A percentile compares a stretch with the other conserved stretches of the same genome.
phyloP scores from a whole-genome alignment of 2,888 invertebrate genomes.

The Bellardia pandia region DNA sequence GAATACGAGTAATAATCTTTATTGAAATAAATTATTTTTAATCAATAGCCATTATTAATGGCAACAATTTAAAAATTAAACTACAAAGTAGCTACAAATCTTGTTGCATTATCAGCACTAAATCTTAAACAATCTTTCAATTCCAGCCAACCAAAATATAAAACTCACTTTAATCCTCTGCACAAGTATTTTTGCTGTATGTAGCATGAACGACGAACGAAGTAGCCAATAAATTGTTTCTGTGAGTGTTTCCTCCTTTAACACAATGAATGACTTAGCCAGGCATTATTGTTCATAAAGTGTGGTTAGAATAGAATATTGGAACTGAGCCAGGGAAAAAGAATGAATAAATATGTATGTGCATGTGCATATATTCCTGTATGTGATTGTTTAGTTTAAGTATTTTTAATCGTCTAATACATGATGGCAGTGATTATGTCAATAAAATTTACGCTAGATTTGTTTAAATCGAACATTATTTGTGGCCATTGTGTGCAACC shows the following conservation, averaged over 20 bases:
- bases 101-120: slow-evolving; percentile 34
- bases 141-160: background rate
- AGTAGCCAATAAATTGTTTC: slow-evolving; percentile 36
- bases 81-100: slow-evolving; percentile 68
- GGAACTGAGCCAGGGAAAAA: background rate
- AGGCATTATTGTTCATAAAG: background rate
- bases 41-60: slow-evolving; percentile 48
- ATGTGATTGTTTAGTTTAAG: slow-evolving; percentile 34
- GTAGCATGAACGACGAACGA: background rate
- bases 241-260: slow-evolving; percentile 1
- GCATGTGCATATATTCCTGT: background rate
- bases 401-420: slow-evolving; percentile 62
- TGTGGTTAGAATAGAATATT: background rate
- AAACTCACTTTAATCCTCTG: slow-evolving; percentile 35
- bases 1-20: slow-evolving; percentile 39
- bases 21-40: slow-evolving; percentile 56
- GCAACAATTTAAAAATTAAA: slow-evolving; percentile 67
- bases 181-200: background rate
- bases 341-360: slow-evolving; percentile 4
- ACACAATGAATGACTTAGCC: slow-evolving; percentile 11
- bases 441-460: slow-evolving; percentile 68
- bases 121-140: slow-evolving; percentile 57
- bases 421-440: slow-evolving; percentile 69
- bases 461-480: slow-evolving; percentile 54
- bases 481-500: background rate